Conservation (phyloP, 2,797 vertebrate species). For the Esox masquinongy region DNA sequence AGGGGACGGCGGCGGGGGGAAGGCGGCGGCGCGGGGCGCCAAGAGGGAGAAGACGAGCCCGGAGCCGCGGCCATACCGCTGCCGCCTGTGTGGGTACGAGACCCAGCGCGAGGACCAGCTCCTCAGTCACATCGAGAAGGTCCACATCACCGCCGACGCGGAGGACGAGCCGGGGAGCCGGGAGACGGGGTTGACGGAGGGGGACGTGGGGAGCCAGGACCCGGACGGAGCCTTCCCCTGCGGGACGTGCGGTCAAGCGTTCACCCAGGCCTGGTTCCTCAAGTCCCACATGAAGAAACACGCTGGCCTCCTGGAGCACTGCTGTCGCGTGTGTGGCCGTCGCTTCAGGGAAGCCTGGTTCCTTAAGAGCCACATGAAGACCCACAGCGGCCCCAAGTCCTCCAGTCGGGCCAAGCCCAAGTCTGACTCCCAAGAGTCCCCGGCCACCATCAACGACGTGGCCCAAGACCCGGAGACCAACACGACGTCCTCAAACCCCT, state of each 20-base stretch:
- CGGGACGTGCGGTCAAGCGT: slow-evolving; percentile 90
- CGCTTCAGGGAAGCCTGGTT: slow-evolving; percentile 96
- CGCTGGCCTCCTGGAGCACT: slow-evolving; percentile 87
- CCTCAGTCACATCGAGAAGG: slow-evolving; percentile 89
- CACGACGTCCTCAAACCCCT: slow-evolving; percentile 72
- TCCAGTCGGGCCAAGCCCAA: slow-evolving; percentile 78
- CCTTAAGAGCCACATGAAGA: slow-evolving; percentile 97
- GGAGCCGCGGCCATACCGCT: slow-evolving; percentile 82
- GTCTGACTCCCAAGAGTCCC: slow-evolving; percentile 75
- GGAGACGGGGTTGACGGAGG: slow-evolving; percentile 53
- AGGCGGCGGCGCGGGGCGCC: slow-evolving; percentile 82
- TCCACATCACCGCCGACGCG: slow-evolving; percentile 86
- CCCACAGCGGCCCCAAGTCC: slow-evolving; percentile 81
- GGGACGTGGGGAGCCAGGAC: slow-evolving; percentile 62
- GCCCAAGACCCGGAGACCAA: slow-evolving; percentile 83
- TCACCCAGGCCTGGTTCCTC: slow-evolving; percentile 91
- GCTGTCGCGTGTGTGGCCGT: slow-evolving; percentile 91
- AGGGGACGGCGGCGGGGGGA: slow-evolving; percentile 74
- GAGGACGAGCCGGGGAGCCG: slow-evolving; percentile 42
- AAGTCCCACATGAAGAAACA: slow-evolving; percentile 98
- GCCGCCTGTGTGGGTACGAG: slow-evolving; percentile 85
- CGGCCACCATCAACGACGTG: slow-evolving; percentile 91
- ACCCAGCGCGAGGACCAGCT: slow-evolving; percentile 86
- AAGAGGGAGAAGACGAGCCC: slow-evolving; percentile 74
- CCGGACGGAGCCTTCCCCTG: slow-evolving; percentile 81